phyloP scores from a whole-genome alignment of 2,888 invertebrate genomes.

The Tyria jacobaeae region DNA sequence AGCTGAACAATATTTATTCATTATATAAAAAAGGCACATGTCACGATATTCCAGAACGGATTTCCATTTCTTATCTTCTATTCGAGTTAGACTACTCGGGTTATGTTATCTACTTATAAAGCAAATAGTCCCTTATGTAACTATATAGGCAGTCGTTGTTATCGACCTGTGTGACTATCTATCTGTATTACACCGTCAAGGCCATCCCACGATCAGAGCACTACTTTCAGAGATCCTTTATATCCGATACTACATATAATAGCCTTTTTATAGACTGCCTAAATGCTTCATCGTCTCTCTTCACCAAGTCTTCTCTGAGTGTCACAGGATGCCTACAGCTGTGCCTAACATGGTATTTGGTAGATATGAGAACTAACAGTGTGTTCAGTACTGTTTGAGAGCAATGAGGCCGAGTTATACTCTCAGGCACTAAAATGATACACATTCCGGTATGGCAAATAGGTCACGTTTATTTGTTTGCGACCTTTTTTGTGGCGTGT shows the following conservation, averaged over 20 bases:
- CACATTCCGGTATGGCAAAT: conserved; percentile 31
- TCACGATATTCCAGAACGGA: conserved; percentile 44
- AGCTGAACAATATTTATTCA: conserved; percentile 31
- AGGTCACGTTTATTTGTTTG: conserved; percentile 21
- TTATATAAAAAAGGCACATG: conserved; percentile 32
- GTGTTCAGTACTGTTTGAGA: no score
- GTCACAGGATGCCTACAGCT: no score
- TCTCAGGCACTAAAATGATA: conserved; percentile 16
- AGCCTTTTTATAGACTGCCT: no score
- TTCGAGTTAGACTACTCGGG: conserved; percentile 28
- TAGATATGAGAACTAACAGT: no score
- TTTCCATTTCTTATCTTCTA: conserved; percentile 31
- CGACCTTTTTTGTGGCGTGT: conserved; percentile 28
- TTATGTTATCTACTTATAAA: conserved; percentile 33
- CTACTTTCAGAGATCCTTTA: neutral
- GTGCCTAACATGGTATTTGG: no score
- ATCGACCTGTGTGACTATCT: conserved; percentile 30
- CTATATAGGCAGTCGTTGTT: conserved; percentile 35
- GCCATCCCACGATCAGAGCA: conserved; percentile 13
- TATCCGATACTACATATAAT: neutral
- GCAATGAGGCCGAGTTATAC: conserved; percentile 9
- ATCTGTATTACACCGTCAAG: conserved; percentile 31
- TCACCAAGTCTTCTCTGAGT: no score
- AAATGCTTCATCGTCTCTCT: no score
- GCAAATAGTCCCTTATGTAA: conserved; percentile 41